These are phyloP conservation scores for Brachionus koreanus DNA, from an alignment of 1,140 invertebrate species.

Conservation along the genomic window DNA sequence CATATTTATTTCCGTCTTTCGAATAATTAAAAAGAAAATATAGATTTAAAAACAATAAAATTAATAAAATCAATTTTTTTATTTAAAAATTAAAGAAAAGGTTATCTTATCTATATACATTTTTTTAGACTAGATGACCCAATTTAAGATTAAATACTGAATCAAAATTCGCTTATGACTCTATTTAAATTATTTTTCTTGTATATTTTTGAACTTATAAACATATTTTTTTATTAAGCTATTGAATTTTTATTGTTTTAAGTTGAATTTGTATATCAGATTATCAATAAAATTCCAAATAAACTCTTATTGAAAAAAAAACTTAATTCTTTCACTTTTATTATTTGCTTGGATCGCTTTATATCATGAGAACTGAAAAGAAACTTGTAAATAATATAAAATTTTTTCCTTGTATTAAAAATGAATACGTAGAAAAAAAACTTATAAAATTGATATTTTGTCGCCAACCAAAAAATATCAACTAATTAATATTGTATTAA, in stretches of 20 bases:
- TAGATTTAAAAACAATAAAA: not conserved
- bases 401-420: not conserved
- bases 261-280: too few relatives aligned
- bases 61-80: not conserved
- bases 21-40: not conserved
- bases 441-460: not conserved
- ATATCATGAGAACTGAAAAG: not conserved
- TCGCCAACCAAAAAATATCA: not conserved
- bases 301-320: too few relatives aligned
- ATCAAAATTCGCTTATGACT: too few relatives aligned
- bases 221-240: too few relatives aligned
- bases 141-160: not conserved
- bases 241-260: too few relatives aligned
- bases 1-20: not conserved
- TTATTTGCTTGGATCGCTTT: not conserved
- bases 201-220: too few relatives aligned
- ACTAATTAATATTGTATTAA: not conserved
- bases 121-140: not conserved
- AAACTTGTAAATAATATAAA: not conserved
- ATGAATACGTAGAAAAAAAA: not conserved
- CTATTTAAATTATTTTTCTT: too few relatives aligned
- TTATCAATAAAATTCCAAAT: too few relatives aligned
- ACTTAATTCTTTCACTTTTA: too few relatives aligned
- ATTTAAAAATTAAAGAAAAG: not conserved
- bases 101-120: not conserved